Evolutionary conservation across 1,140 invertebrate genomes (phyloP), one percentile per base, ranked within the genome.

Genomic region (Heliconius melpomene): DNA sequence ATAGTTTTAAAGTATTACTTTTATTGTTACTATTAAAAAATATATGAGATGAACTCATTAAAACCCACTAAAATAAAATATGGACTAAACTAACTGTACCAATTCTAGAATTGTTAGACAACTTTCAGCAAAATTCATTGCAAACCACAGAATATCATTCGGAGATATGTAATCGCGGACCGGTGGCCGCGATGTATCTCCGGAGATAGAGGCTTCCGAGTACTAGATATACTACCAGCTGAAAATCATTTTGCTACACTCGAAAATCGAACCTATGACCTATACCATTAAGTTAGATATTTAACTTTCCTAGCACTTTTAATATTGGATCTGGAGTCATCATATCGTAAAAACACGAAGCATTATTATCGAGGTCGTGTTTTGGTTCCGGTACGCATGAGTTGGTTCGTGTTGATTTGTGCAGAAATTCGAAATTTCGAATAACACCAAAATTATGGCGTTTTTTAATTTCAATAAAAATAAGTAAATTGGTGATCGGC

Each of bases 291-390:
- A 40, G 60, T 76, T 54, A 2, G 50, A 70, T 29, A 7, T 70
- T 29, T 11, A 6, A 13, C 29, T 18, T n/a, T 36, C 38, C 3
- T n/a, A 16, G 0, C 40, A 60, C 23, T 76, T 76, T 50, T 29
- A 76, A 76, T 76, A 76, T 76, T 76, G 75, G 60, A 76, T 76
- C 70, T 60, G 75, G 46, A 76, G 38, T 76, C 75, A 50, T 76
- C 75, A 76, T 70, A 71, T 76, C 75, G 57, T 76, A 70, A 76
- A 76, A 76, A 76, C 57, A 46, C 60, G 60, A 40, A 20, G 60
- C 60, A 76, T 70, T 76, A 76, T 76, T 70, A 76, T 76, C 75
- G 36, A 40, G 38, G 1, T 38, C n/a, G 7, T 71, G 38, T 76
- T 76, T 70, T 70, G 75, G 75, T 75, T 60, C 50, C 32, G 26